These are phyloP conservation scores for Sebastiscus tertius DNA, from an alignment of 2,797 vertebrate species.

Conservation along the genomic window DNA sequence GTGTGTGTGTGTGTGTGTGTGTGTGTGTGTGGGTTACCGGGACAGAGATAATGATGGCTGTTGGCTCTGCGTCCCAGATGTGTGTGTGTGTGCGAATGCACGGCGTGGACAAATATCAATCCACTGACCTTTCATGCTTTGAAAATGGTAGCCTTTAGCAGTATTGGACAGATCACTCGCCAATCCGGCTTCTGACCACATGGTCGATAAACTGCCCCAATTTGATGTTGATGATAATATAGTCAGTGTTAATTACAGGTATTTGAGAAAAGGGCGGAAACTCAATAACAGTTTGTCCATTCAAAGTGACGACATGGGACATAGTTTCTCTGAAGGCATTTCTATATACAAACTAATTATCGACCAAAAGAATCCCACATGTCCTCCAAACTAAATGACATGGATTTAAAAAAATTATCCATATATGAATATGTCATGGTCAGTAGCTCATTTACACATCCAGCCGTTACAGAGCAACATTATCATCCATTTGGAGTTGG, in stretches of 20 bases:
- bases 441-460: too few species aligned
- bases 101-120: conserved; percentile 18
- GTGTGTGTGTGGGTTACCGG: conserved; percentile 4
- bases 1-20: background rate
- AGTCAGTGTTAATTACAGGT: background rate
- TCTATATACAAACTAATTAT: background rate
- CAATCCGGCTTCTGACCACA: background rate
- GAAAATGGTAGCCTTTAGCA: conserved; percentile 14
- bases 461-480: background rate
- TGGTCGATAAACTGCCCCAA: background rate
- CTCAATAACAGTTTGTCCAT: background rate
- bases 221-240: background rate
- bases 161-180: background rate
- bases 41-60: conserved; percentile 39
- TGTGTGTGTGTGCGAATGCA: background rate
- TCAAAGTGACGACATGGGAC: background rate
- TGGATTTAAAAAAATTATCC: too few species aligned
- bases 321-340: background rate
- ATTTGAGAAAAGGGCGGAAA: background rate
- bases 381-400: background rate
- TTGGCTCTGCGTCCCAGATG: background rate
- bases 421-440: background rate
- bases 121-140: conserved; percentile 33
- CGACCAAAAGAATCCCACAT: background rate
- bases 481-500: background rate